Evolutionary conservation across 2,888 invertebrate species (phyloP), one percentile per base, ranked within the genome.

Genomic region (Siphlonurus alternatus): DNA sequence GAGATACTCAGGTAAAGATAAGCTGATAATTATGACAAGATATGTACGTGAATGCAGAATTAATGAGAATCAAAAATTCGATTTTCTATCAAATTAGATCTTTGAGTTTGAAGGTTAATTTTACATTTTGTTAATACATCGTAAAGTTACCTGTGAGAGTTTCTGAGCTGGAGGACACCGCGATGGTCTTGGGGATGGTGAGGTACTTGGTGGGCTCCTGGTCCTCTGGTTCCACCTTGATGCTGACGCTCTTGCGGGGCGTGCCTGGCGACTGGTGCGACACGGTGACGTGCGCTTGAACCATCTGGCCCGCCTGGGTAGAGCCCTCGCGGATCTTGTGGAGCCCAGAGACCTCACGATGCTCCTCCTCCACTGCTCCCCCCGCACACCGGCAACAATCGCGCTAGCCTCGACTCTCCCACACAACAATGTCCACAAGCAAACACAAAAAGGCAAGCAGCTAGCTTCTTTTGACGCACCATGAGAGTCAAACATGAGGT

Each of bases 81-180:
- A n/a, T n/a, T n/a, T n/a, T n/a, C n/a, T n/a, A n/a, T n/a, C n/a
- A n/a, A n/a, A n/a, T n/a, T n/a, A n/a, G n/a, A n/a, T n/a, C n/a
- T n/a, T n/a, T n/a, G n/a, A n/a, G n/a, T n/a, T n/a, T n/a, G n/a
- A n/a, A n/a, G n/a, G n/a, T n/a, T n/a, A n/a, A n/a, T n/a, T n/a
- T n/a, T n/a, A n/a, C n/a, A n/a, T n/a, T n/a, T n/a, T n/a, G n/a
- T n/a, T n/a, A n/a, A n/a, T n/a, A n/a, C n/a, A n/a, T n/a, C n/a
- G n/a, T 56, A 56, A 53, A 66, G 61, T 65, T 76, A 84, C 88
- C 88, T 75, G 87, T 88, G 22, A 89, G 75, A 1, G 89, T 89
- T 72, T 89, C 89, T 63, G 86, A 84, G 73, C 88, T 89, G 15
- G 85, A 86, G 0, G 88, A 88, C 1, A 81, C 82, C 0, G 85